Base-by-base conservation (phyloP, 2,888 invertebrate species). In the Sipha maydis region DNA sequence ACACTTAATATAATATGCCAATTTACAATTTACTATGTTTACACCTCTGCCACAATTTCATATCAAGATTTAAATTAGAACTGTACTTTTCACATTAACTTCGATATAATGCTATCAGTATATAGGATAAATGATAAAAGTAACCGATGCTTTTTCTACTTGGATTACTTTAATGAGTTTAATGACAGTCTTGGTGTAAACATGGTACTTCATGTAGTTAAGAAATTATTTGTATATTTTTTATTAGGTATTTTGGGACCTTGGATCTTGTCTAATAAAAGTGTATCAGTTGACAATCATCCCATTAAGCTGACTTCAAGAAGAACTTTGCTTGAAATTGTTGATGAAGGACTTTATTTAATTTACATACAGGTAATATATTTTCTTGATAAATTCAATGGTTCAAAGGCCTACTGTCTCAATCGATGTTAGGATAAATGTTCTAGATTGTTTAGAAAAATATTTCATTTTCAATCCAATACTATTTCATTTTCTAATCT, bases 161-260 rank as follows among this genome's bases (percentile, higher is more conserved):
- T 34, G 17, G 19, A 31, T 31, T 48, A 28, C 38, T 7, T n/a
- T 56, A 28, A 61, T 75, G 19, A 73, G 7, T 38, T 41, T 5
- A 41, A 17, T 41, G 14, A 11, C 11, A 38, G 41, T 1, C 31
- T 7, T 17, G 11, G 85, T 85, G 85, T 78, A 78, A 85, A 78
- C 61, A 17, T 85, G 69, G 77, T 67, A 48, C 4, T 34, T 67
- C 2, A 1, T 28, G 21, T 38, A 25, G 56, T 61, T 41, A 17
- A n/a, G 56, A 28, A 79, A 56, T 5, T 79, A 71, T 56, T 19
- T 38, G n/a, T 19, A 19, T n/a, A 28, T 79, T 8, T 54, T 56
- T 73, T 86, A 71, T 73, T 86, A 86, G 86, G 86, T 80, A 80
- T 86, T 31, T 86, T 86, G 38, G 86, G 86, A 41, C 86, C 86